Conservation (phyloP, 2,797 vertebrate genomes). For the Macrochelys suwanniensis region DNA sequence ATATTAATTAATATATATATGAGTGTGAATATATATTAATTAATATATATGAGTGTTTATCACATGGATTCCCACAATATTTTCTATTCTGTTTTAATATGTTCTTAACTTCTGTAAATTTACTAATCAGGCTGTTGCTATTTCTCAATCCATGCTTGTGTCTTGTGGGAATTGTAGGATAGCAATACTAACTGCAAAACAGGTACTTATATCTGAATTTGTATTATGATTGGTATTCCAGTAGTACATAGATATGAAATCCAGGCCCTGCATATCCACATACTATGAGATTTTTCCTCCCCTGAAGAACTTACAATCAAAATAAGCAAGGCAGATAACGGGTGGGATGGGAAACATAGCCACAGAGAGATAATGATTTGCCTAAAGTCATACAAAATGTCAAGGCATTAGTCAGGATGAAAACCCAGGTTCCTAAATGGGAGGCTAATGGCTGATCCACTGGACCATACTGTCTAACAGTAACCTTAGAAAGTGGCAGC, state of each 20-base stretch:
- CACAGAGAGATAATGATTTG: not conserved
- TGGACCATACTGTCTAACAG: not conserved
- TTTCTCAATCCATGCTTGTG: not conserved
- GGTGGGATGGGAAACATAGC: not conserved
- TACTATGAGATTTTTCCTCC: not conserved
- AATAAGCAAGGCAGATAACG: not conserved
- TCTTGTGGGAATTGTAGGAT: not conserved
- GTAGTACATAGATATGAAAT: not conserved
- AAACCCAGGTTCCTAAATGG: not conserved
- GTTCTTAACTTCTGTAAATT: not conserved
- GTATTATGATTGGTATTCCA: not conserved
- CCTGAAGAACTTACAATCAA: not conserved
- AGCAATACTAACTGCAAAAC: not conserved
- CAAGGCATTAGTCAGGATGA: accelerated
- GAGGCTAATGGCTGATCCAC: not conserved
- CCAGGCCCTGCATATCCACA: not conserved
- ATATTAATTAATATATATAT: too few relatives aligned
- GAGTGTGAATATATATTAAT: too few relatives aligned
- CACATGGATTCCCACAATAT: not conserved
- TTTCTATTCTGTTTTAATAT: constrained; percentile 5
- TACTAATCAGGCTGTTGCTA: not conserved
- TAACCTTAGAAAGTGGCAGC: not conserved
- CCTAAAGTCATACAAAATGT: accelerated
- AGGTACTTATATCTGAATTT: not conserved
- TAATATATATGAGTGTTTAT: accelerated